Evolutionary conservation across 1,140 invertebrate species (phyloP), one percentile per base, ranked within the genome.

Genomic region (Vanessa atalanta): DNA sequence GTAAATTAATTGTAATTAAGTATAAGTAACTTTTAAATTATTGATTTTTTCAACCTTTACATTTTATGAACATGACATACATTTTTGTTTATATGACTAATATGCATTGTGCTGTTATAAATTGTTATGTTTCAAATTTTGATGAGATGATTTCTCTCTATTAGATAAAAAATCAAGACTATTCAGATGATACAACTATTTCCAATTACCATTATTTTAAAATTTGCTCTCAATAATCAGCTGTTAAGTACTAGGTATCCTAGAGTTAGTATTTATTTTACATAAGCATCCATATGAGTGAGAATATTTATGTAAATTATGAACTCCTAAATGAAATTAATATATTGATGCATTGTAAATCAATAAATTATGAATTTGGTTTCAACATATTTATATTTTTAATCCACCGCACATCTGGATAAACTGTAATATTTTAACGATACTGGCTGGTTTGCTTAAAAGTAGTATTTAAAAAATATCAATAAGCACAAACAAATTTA

Each of bases 211-310:
- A 57, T 23, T 13, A 57, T 26, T 57, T 57, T 12, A 57, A 26
- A 57, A 2, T 31, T 57, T 57, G 11, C 11, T 13, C 26, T 37
- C 14, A 61, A 37, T 61, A 61, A 61, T 37, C 26, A 61, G 57
- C 16, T 65, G 48, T 68, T 50, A 69, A 47, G 37, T 48, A 67
- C 43, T 72, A 63, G 37, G 57, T 31, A 48, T 71, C 20, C 15
- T 69, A 72, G 68, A 37, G 60, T 57, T 70, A 70, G 63, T 75
- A 75, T 75, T 75, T 75, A 75, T 75, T 75, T 70, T 71, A 71
- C 14, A 43, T 71, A 75, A 48, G 64, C 26, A 71, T 64, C 61
- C 26, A 61, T 23, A 63, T 43, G 73, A 75, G 73, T 75, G 73
- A 75, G 73, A 65, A 37, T 61, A 37, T 61, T 61, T 61, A 23